Percentiles rank a stretch among this genome's conserved stretches.
Evolutionary conservation across 2,888 invertebrate genomes (phyloP).

Genomic region (Hartigia nigra): DNA sequence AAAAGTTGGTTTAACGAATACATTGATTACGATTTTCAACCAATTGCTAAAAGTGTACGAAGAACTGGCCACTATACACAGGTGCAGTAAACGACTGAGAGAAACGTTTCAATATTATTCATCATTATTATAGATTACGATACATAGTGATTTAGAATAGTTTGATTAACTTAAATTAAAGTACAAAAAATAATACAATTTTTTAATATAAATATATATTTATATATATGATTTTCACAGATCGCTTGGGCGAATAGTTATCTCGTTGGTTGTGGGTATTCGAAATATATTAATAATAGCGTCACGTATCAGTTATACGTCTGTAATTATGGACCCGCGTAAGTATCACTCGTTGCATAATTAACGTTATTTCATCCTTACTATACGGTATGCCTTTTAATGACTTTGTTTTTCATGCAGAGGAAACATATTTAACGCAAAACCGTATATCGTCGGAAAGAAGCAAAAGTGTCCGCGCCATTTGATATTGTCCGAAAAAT

Average conservation of each 20-base stretch:
- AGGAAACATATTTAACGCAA: slow-evolving; percentile 17
- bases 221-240: slow-evolving; percentile 44
- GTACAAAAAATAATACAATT: too few relatives aligned
- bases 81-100: slow-evolving; percentile 35
- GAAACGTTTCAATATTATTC: too few relatives aligned
- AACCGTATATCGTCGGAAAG: slow-evolving; percentile 23
- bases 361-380: background rate
- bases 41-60: background rate
- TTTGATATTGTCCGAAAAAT: slow-evolving; percentile 21
- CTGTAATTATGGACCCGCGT: slow-evolving; percentile 66
- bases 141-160: too few relatives aligned
- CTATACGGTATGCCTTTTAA: background rate
- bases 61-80: slow-evolving; percentile 45
- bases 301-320: slow-evolving; percentile 61
- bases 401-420: slow-evolving; percentile 9
- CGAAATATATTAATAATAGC: slow-evolving; percentile 59
- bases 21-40: slow-evolving; percentile 37
- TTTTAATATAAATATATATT: too few relatives aligned
- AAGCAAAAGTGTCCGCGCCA: slow-evolving; percentile 13
- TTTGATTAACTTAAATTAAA: too few relatives aligned
- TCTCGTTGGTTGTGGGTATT: slow-evolving; percentile 68
- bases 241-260: slow-evolving; percentile 68
- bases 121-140: too few relatives aligned
- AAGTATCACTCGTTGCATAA: slow-evolving; percentile 24
- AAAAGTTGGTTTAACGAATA: slow-evolving; percentile 60